Evolutionary conservation across 2,113 vertebrate species (phyloP).

Genomic region (Odocoileus virginianus): DNA sequence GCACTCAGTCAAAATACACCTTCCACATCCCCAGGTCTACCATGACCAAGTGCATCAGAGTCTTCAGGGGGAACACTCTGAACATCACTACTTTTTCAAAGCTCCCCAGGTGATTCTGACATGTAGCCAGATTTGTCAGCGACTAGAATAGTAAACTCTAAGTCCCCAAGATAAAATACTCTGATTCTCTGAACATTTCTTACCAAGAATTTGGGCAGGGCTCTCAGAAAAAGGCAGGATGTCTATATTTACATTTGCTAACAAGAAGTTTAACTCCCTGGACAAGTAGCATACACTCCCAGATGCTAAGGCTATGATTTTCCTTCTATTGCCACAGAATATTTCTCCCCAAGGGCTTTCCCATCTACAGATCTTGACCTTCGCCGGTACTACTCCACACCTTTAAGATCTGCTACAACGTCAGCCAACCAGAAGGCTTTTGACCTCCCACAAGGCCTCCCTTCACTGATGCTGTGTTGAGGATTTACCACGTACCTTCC

Average conservation of each 20-base stretch:
- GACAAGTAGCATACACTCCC: neutral
- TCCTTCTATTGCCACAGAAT: neutral
- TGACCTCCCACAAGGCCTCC: neutral
- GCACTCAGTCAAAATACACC: neutral
- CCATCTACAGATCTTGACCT: neutral
- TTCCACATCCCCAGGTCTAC: neutral
- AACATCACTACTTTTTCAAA: neutral
- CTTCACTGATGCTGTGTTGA: neutral
- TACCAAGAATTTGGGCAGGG: neutral
- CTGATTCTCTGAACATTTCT: neutral
- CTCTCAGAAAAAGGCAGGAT: neutral
- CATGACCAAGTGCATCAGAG: neutral
- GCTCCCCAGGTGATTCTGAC: neutral
- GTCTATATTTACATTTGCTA: neutral
- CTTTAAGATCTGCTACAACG: neutral
- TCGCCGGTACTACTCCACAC: accelerated
- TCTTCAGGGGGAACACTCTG: neutral
- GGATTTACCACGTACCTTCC: accelerated
- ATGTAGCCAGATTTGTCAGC: neutral
- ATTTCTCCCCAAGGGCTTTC: neutral
- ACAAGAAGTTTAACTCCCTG: neutral
- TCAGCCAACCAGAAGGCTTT: too few species aligned
- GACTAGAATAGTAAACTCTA: neutral
- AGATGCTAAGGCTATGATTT: neutral
- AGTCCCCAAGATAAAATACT: neutral